Conservation (phyloP, 2,113 vertebrate genomes). For the Cariama cristata region DNA sequence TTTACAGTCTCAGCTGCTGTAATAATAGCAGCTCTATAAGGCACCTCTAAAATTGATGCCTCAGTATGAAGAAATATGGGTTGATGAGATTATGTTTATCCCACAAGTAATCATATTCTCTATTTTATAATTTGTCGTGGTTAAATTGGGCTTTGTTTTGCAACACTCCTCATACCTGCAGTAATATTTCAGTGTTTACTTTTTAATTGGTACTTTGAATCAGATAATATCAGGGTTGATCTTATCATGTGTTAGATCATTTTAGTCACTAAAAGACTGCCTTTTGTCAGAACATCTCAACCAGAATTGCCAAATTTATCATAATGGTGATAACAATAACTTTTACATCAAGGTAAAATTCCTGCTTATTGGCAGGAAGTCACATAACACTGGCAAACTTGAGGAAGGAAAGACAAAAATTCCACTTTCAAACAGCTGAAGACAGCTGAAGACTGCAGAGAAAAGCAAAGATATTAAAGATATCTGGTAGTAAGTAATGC, state of each 20-base stretch:
- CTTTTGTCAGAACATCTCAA: neutral
- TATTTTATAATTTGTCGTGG: neutral
- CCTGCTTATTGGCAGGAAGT: neutral
- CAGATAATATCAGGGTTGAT: neutral
- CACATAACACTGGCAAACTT: neutral
- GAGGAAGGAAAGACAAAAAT: neutral
- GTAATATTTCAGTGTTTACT: neutral
- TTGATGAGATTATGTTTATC: neutral
- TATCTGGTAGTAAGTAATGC: neutral
- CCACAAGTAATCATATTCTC: neutral
- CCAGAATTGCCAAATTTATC: neutral
- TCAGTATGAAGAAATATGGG: neutral
- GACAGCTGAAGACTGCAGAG: neutral
- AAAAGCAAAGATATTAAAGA: neutral
- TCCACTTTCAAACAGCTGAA: neutral
- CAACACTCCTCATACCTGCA: neutral
- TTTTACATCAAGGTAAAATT: neutral
- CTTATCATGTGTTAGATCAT: neutral
- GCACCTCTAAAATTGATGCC: neutral
- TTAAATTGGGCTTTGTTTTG: neutral
- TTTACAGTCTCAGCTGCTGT: neutral
- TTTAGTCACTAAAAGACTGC: neutral
- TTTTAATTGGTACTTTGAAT: neutral
- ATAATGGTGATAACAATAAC: neutral
- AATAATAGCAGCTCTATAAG: neutral